Base-by-base conservation (phyloP, 2,113 vertebrate species). In the Peromyscus maniculatus region DNA sequence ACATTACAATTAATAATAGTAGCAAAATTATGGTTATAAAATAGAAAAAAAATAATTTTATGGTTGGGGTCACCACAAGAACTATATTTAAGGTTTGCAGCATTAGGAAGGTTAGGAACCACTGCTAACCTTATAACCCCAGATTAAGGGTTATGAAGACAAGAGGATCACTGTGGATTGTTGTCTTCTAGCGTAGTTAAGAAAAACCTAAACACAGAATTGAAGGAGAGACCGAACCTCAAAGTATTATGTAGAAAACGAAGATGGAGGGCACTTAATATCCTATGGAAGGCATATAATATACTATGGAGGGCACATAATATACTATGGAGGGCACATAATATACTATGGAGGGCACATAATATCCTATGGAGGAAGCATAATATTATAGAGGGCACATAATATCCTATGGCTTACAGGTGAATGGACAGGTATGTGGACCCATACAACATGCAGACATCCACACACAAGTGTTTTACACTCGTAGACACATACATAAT, bases 91-190 rank as follows among this genome's bases (percentile, higher is more conserved):
- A 72, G 7, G 16, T 19, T 10, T 72, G 69, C 1, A n/a, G 7
- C 9, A 72, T 8, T 4, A 72, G 69, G 69, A 72, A n/a, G 69
- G 1, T 72, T 72, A 17, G n/a, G 36, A 72, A 72, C 36, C 19
- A 9, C 7, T n/a, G 36, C 5, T 1, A 57, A 17, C 22, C 2
- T 62, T 62, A 0, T 15, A 83, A 39, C 22, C 0, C 7, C 11
- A 1, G 6, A 1, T 62, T 8, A 13, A 62, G 12, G 12, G 11
- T 26, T 24, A 28, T 84, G 12, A 24, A 62, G 36, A 7, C 6
- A 83, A 21, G 21, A 15, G 5, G 33, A 26, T 39, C 12, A 43
- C 15, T 62, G 7, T 6, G n/a, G n/a, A 26, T 64, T 84, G 24
- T n/a, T 64, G 24, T 7, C n/a, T 17, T 43, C 22, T 64, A 64